Evolutionary conservation across 2,113 vertebrate species (phyloP).

Genomic region (Pangasianodon hypophthalmus): DNA sequence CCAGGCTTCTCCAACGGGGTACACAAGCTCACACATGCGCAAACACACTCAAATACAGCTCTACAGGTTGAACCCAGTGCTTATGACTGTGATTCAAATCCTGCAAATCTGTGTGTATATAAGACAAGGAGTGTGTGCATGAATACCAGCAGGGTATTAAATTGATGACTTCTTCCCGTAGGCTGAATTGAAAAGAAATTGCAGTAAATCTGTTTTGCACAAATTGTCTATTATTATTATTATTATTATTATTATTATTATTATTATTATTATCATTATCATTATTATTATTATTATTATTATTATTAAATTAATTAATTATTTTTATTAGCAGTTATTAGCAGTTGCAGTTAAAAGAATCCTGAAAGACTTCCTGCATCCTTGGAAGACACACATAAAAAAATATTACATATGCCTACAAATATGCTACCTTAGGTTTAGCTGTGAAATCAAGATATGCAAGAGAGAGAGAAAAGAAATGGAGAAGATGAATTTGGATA

Average conservation of each 20-base stretch:
- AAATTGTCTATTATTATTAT: background rate
- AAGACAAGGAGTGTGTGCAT: background rate
- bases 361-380: background rate
- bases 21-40: constrained; percentile 42
- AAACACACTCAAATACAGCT: background rate
- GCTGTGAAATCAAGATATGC: background rate
- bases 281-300: background rate
- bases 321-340: background rate
- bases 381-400: background rate
- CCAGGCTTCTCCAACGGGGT: constrained; percentile 77
- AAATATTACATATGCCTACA: background rate
- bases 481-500: background rate
- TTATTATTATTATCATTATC: background rate
- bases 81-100: background rate
- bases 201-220: background rate
- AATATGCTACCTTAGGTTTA: background rate
- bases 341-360: background rate
- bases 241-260: background rate
- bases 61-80: background rate
- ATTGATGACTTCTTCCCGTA: background rate
- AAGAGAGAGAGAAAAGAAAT: background rate
- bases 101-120: background rate
- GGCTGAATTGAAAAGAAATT: background rate
- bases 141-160: background rate
- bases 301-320: background rate